These are phyloP conservation scores for Caenorhabditis angaria DNA, from an alignment of 2,888 invertebrate genomes.

Conservation along the genomic window DNA sequence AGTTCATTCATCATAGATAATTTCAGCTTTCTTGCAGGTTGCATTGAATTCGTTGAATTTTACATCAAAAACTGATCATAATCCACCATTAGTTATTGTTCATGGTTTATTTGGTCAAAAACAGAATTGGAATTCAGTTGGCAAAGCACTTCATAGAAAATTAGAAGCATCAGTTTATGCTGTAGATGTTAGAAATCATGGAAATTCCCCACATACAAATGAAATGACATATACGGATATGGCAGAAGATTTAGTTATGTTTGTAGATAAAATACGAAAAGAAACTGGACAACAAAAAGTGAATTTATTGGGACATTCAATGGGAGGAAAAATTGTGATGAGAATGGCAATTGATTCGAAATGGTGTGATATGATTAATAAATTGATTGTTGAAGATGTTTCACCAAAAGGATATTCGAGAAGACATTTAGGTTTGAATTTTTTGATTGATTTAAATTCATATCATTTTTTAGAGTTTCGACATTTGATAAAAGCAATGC, in stretches of 20 bases:
- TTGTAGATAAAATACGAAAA: constrained; percentile 51
- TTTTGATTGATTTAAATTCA: background rate
- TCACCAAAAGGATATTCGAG: constrained; percentile 58
- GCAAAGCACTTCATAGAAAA: constrained; percentile 77
- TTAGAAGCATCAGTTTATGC: constrained; percentile 78
- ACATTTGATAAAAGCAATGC: constrained; percentile 55
- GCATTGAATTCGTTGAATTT: constrained; percentile 26
- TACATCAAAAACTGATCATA: constrained; percentile 16
- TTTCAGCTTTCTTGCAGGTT: constrained; percentile 19
- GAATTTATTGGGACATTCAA: constrained; percentile 62
- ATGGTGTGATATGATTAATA: constrained; percentile 34
- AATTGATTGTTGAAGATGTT: constrained; percentile 59
- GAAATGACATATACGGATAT: constrained; percentile 82
- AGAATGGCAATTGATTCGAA: constrained; percentile 55
- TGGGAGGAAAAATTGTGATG: constrained; percentile 69
- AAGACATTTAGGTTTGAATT: constrained; percentile 24
- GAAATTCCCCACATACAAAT: constrained; percentile 84
- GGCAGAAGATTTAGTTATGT: constrained; percentile 80
- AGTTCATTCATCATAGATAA: background rate
- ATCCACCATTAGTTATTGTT: constrained; percentile 81
- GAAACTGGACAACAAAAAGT: constrained; percentile 21
- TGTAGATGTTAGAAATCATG: constrained; percentile 92
- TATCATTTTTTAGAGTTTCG: constrained; percentile 42
- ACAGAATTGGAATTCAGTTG: constrained; percentile 85
- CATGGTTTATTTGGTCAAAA: constrained; percentile 89